phyloP scores from a whole-genome alignment of 2,888 invertebrate genomes.

The Andrena bicolor region DNA sequence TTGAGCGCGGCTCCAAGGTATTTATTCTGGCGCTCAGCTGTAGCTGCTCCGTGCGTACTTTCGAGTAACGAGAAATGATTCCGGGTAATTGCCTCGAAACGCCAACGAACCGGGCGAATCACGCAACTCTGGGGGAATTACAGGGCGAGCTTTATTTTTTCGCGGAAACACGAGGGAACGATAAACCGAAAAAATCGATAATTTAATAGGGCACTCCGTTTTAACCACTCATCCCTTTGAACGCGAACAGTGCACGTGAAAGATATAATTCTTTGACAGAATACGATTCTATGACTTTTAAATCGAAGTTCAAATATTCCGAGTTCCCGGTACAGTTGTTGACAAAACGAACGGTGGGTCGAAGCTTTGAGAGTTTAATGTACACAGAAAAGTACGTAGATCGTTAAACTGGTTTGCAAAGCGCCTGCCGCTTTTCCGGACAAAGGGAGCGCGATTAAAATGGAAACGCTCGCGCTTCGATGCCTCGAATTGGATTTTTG shows the following conservation, averaged over 20 bases:
- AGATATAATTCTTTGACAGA: neutral
- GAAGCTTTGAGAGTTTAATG: too few relatives aligned
- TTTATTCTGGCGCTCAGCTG: slow-evolving; percentile 20
- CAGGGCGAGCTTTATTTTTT: neutral
- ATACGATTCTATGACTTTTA: too few relatives aligned
- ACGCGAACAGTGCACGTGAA: neutral
- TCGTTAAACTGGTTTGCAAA: slow-evolving; percentile 8
- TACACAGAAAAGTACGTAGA: too few relatives aligned
- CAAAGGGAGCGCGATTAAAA: neutral
- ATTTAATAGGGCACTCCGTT: slow-evolving; percentile 5
- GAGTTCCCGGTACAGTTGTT: too few relatives aligned
- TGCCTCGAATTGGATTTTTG: slow-evolving; percentile 50
- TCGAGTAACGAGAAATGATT: slow-evolving; percentile 32
- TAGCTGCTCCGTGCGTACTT: neutral
- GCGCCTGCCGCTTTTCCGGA: neutral
- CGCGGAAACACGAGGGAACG: neutral
- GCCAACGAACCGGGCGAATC: neutral
- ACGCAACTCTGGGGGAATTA: neutral
- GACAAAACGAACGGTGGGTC: too few relatives aligned
- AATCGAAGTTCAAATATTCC: too few relatives aligned
- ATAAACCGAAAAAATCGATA: neutral
- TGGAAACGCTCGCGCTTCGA: neutral
- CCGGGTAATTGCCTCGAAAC: slow-evolving; percentile 13
- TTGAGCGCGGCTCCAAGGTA: slow-evolving; percentile 16
- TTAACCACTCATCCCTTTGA: neutral